These are phyloP conservation scores for Pilophorus perplexus DNA, from an alignment of 2,888 invertebrate genomes.

Conservation along the genomic window DNA sequence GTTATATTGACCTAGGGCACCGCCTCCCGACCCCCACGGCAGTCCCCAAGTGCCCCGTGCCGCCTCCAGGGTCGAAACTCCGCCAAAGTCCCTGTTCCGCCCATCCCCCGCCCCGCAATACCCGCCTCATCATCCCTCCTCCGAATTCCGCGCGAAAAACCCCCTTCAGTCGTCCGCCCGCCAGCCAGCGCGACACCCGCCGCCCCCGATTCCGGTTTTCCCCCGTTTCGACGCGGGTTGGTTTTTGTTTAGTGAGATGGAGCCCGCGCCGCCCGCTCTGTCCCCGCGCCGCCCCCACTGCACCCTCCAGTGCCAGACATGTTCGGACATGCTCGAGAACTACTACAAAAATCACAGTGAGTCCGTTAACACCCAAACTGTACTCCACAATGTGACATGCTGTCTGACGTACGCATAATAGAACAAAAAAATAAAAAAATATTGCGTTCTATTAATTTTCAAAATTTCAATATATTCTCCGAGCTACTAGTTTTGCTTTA, in stretches of 20 bases:
- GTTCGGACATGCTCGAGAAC: constrained; percentile 66
- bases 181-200: too few species aligned
- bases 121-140: too few species aligned
- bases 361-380: too few species aligned
- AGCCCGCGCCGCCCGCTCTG: constrained; percentile 38
- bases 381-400: too few species aligned
- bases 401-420: too few species aligned
- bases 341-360: constrained; percentile 59
- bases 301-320: constrained; percentile 70
- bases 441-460: too few species aligned
- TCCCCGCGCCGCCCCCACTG: constrained; percentile 53
- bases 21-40: background rate
- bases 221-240: background rate
- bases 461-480: too few species aligned
- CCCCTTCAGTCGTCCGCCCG: background rate
- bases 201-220: background rate
- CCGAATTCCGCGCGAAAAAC: background rate
- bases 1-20: constrained; percentile 26
- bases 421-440: too few species aligned
- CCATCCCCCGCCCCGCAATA: too few species aligned
- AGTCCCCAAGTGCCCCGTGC: background rate
- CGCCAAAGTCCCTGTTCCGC: background rate
- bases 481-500: too few species aligned
- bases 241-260: constrained; percentile 32
- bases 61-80: background rate